phyloP scores from a whole-genome alignment of 2,113 vertebrate genomes.

The Atractosteus spatula region DNA sequence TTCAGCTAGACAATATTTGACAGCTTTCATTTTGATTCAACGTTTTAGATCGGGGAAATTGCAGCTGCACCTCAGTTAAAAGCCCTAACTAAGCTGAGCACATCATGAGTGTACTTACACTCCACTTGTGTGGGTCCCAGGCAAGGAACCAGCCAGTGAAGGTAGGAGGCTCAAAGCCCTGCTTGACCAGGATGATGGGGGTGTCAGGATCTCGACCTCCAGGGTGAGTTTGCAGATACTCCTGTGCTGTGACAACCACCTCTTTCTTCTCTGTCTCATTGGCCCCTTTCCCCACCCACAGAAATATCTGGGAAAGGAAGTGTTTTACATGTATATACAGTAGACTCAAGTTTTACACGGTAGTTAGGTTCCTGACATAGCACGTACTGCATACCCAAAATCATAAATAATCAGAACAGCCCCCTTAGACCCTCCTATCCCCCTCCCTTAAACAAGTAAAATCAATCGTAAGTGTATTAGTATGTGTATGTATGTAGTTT shows the following conservation, averaged over 20 bases:
- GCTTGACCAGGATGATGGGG: constrained; percentile 78
- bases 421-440: no score
- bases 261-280: constrained; percentile 68
- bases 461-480: no score
- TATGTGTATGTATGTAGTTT: no score
- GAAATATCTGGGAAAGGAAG: constrained; percentile 61
- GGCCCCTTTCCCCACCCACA: constrained; percentile 74
- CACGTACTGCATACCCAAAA: no score
- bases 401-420: no score
- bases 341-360: background rate
- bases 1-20: no score
- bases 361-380: no score
- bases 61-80: no score
- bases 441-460: no score
- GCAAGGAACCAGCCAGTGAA: constrained; percentile 85
- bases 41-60: no score
- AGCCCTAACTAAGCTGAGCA: background rate
- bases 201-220: constrained; percentile 62
- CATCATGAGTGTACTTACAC: constrained; percentile 51
- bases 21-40: no score
- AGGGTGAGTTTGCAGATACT: constrained; percentile 75
- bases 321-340: background rate
- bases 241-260: constrained; percentile 60
- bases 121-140: constrained; percentile 80
- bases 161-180: constrained; percentile 77